These are phyloP conservation scores for Augochlorella aurata DNA, from an alignment of 2,888 invertebrate genomes.

Conservation along the genomic window DNA sequence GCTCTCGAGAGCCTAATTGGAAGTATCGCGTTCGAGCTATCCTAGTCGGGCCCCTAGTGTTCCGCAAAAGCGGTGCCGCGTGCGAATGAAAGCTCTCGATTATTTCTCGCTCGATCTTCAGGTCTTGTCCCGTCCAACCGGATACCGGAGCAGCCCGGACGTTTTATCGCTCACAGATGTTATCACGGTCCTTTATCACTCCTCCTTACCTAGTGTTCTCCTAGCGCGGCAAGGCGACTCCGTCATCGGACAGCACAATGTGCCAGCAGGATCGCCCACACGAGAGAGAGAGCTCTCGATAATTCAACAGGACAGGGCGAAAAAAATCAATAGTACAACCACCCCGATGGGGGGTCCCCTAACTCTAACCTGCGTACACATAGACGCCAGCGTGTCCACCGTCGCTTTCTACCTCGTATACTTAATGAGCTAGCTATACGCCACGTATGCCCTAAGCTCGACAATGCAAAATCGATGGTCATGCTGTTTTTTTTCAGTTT, in stretches of 20 bases:
- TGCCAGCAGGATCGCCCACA: conserved; percentile 68
- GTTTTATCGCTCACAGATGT: conserved; percentile 33
- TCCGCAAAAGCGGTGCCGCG: conserved; percentile 13
- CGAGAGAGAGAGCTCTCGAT: conserved; percentile 70
- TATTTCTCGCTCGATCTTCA: conserved; percentile 7
- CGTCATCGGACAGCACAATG: conserved; percentile 61
- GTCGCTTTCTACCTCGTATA: conserved; percentile 67
- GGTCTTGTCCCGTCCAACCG: conserved; percentile 14
- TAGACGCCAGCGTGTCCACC: conserved; percentile 32
- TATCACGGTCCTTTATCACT: conserved; percentile 39
- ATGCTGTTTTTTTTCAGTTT: neutral
- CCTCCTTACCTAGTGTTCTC: conserved; percentile 18
- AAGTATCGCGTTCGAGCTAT: conserved; percentile 29
- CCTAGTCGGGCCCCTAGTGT: neutral
- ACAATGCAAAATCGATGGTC: conserved; percentile 23
- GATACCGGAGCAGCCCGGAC: conserved; percentile 1
- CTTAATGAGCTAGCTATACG: conserved; percentile 70
- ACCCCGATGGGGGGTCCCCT: conserved; percentile 68
- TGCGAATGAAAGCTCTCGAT: conserved; percentile 31
- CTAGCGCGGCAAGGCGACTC: conserved; percentile 10
- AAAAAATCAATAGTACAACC: conserved; percentile 79
- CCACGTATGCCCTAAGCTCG: conserved; percentile 47
- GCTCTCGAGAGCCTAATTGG: conserved; percentile 32
- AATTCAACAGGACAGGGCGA: conserved; percentile 76
- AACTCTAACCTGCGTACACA: conserved; percentile 59